A percentile compares a stretch with the other conserved stretches of the same genome.
phyloP scores from a whole-genome alignment of 2,113 vertebrate species.

The Sinocyclocheilus grahami region DNA sequence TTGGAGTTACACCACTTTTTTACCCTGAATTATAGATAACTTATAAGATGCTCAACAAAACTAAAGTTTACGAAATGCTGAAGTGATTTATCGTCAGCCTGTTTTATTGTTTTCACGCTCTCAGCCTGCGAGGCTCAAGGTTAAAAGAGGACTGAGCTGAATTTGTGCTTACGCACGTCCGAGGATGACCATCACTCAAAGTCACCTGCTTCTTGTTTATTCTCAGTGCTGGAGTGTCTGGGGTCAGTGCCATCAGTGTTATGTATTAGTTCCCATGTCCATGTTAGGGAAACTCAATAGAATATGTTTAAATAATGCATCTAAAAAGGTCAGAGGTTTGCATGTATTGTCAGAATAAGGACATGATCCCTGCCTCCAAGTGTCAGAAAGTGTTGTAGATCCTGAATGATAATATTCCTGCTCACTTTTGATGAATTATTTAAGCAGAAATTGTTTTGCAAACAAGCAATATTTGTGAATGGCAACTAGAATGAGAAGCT shows the following conservation, averaged over 20 bases:
- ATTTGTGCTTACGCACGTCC: slow-evolving; percentile 53
- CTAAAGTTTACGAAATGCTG: slow-evolving; percentile 48
- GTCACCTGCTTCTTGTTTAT: slow-evolving; percentile 6
- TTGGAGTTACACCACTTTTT: slow-evolving; percentile 23
- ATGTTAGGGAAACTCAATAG: slow-evolving; percentile 62
- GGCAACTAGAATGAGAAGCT: slow-evolving; percentile 70
- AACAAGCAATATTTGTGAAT: slow-evolving; percentile 79
- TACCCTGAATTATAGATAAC: slow-evolving; percentile 47
- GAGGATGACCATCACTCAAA: slow-evolving; percentile 62
- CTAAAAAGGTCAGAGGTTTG: slow-evolving; percentile 64
- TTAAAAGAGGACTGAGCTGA: slow-evolving; percentile 37
- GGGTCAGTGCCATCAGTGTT: slow-evolving; percentile 65
- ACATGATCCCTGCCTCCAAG: slow-evolving; percentile 70
- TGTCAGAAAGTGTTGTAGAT: slow-evolving; percentile 53
- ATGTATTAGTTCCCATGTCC: slow-evolving; percentile 59
- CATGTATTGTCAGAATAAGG: slow-evolving; percentile 65
- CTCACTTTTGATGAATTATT: slow-evolving; percentile 73
- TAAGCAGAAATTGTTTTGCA: slow-evolving; percentile 72
- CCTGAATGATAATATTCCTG: slow-evolving; percentile 70
- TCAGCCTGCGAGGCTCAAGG: slow-evolving; percentile 34
- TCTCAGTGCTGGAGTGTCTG: slow-evolving; percentile 48
- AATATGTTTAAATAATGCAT: slow-evolving; percentile 73
- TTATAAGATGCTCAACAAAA: slow-evolving; percentile 24
- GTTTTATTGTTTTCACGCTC: slow-evolving; percentile 37
- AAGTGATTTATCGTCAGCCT: slow-evolving; percentile 39